Evolutionary conservation across 1,140 invertebrate genomes (phyloP).

Genomic region (Spodoptera frugiperda): DNA sequence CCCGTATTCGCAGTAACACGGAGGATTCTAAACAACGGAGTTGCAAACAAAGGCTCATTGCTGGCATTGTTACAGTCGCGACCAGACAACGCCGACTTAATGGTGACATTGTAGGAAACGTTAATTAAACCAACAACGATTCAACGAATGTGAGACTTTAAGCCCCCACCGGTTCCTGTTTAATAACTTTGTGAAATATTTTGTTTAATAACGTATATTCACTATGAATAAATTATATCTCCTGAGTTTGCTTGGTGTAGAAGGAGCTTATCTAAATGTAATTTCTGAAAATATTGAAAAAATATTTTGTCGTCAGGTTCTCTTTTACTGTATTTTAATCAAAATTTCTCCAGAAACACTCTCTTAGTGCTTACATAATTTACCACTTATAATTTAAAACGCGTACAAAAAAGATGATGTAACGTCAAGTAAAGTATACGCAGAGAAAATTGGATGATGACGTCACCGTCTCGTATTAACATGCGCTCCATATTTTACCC

Average conservation of each 20-base stretch:
- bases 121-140: conserved; percentile 79
- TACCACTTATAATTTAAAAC: background rate
- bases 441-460: conserved; percentile 25
- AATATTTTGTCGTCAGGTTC: background rate
- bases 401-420: background rate
- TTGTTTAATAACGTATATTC: background rate
- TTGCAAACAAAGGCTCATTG: conserved; percentile 76
- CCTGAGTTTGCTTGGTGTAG: too few relatives aligned
- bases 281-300: background rate
- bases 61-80: conserved; percentile 68
- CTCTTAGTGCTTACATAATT: background rate
- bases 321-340: background rate
- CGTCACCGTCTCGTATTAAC: conserved; percentile 26
- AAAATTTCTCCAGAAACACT: background rate
- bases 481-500: conserved; percentile 16
- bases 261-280: too few relatives aligned
- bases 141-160: conserved; percentile 67
- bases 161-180: conserved; percentile 58
- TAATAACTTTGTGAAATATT: conserved; percentile 35
- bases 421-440: conserved; percentile 6
- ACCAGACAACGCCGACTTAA: conserved; percentile 69
- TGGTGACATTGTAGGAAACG: conserved; percentile 79
- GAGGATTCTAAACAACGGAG: conserved; percentile 66
- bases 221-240: too few relatives aligned
- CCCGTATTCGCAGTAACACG: conserved; percentile 39